Evolutionary conservation across 2,888 invertebrate species (phyloP).

Genomic region (Epirrita christyi): DNA sequence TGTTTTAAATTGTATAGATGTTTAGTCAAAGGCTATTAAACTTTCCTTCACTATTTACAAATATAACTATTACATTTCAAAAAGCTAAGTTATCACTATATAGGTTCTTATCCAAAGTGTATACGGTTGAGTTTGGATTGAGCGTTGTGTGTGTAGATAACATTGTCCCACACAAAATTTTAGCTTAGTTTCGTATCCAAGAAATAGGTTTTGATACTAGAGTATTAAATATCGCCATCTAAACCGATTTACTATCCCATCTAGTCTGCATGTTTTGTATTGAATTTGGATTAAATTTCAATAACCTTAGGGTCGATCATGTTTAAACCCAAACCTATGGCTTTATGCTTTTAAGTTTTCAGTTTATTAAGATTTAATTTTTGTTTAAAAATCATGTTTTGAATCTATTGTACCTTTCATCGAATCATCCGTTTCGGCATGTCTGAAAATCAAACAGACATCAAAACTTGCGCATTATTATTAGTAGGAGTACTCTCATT

Average conservation of each 20-base stretch:
- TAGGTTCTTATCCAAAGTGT: not conserved
- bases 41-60: slow-evolving; percentile 15
- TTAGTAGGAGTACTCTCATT: no score
- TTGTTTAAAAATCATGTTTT: no score
- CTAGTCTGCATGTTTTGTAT: slow-evolving; percentile 19
- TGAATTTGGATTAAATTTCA: slow-evolving; percentile 26
- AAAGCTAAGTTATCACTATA: not conserved
- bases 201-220: slow-evolving; percentile 25
- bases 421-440: no score
- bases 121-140: slow-evolving; percentile 10
- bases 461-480: no score
- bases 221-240: slow-evolving; percentile 27
- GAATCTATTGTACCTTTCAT: no score
- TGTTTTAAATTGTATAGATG: slow-evolving; percentile 3
- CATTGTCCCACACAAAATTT: slow-evolving; percentile 13
- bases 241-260: slow-evolving; percentile 28
- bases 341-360: slow-evolving; percentile 1
- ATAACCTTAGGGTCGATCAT: not conserved
- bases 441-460: no score
- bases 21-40: slow-evolving; percentile 19
- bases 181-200: slow-evolving; percentile 28
- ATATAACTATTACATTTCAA: not conserved
- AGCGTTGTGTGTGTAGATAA: not conserved
- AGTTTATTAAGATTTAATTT: no score
- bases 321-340: not conserved